phyloP scores from a whole-genome alignment of 2,113 vertebrate species.

The Lontra canadensis region DNA sequence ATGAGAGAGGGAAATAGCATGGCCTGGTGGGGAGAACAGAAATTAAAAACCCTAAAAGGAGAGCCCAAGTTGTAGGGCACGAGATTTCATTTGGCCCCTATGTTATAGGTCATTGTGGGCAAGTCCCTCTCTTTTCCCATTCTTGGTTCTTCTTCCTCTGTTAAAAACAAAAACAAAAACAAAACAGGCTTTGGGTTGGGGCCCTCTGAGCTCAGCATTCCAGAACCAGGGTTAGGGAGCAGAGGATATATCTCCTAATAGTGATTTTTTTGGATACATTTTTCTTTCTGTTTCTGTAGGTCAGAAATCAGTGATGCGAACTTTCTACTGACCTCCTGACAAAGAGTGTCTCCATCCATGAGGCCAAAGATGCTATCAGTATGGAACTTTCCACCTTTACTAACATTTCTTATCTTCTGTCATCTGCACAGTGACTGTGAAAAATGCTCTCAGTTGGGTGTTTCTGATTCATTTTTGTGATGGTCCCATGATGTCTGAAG shows the following conservation, averaged over 20 bases:
- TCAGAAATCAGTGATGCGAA: conserved; percentile 21
- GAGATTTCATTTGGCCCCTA: neutral
- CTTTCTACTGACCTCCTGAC: neutral
- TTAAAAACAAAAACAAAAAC: neutral
- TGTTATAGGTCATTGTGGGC: fast-evolving
- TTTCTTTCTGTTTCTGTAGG: neutral
- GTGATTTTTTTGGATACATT: neutral
- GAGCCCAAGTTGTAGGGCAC: neutral
- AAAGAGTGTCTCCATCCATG: neutral
- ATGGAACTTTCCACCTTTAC: conserved; percentile 57
- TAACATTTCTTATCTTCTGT: conserved; percentile 77
- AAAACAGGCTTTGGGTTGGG: neutral
- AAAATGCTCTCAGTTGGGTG: conserved; percentile 69
- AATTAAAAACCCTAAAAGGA: neutral
- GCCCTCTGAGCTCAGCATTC: neutral
- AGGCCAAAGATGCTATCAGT: conserved; percentile 63
- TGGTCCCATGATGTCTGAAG: conserved; percentile 78
- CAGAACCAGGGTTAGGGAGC: neutral
- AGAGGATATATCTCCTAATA: neutral
- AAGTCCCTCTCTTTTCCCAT: neutral
- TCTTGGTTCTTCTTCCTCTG: neutral
- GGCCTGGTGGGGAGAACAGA: too few relatives aligned
- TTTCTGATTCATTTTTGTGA: conserved; percentile 75
- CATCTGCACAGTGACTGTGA: conserved; percentile 64
- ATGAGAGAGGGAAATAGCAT: neutral